Evolutionary conservation across 2,888 invertebrate species (phyloP), one percentile per base, ranked within the genome.

Genomic region (Willowsia nigromaculata): DNA sequence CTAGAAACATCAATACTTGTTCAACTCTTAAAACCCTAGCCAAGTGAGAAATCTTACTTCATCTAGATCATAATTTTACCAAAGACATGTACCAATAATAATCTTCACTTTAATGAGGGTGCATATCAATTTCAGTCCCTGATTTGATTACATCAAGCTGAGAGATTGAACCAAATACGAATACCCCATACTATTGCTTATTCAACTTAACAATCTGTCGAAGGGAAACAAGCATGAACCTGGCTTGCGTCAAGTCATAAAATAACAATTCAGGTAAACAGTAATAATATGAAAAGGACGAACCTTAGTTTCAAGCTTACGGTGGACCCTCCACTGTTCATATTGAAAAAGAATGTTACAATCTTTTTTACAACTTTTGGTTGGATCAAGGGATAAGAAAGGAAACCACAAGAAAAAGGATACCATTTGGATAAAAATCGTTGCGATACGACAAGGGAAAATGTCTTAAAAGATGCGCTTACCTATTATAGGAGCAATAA

Each of bases 81-180:
- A 74, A 87, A 56, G 87, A 82, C 76, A 81, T 82, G 88, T 71
- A 76, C 74, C 22, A 74, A 33, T 76, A 88, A 76, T 88, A 88
- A 83, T 84, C 68, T 53, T 88, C 62, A 88, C 80, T 88, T 84
- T 88, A 84, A 88, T 88, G 88, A 84, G 84, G 88, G 56, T 43
- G 18, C 65, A 56, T 88, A 88, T 88, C 88, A 88, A 80, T 88
- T 78, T 88, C 65, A 59, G 65, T 76, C 33, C 4, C 33, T 71
- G 40, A 53, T 56, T 30, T 78, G 78, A 80, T 86, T 84, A 80
- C 78, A 71, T 88, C 88, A 88, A 84, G 88, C 88, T 88, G 88
- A 47, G 74, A 27, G 22, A 74, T 74, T 74, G 74, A 47, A 50
- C 74, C 74, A 25, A 47, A 47, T 74, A 74, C 74, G 27, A 47